Conservation (phyloP, 2,888 invertebrate species). For the Chrysolina haemoptera region DNA sequence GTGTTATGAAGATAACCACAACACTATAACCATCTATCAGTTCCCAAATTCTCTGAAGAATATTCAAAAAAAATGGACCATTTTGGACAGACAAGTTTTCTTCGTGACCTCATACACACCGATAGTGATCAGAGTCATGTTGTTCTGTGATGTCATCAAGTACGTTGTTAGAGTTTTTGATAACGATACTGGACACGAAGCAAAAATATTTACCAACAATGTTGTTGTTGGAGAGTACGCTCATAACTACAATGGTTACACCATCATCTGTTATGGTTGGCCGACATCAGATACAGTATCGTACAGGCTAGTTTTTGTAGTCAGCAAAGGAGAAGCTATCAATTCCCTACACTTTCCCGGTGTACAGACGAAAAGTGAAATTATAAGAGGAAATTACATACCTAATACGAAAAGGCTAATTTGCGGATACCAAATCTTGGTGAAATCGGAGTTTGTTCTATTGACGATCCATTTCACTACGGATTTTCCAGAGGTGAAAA, state of each 20-base stretch:
- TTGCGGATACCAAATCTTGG: conserved; percentile 40
- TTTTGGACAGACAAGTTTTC: conserved; percentile 60
- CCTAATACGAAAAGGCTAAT: conserved; percentile 49
- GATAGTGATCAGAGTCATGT: conserved; percentile 55
- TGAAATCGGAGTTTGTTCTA: conserved; percentile 30
- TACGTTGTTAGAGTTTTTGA: conserved; percentile 62
- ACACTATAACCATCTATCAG: conserved; percentile 48
- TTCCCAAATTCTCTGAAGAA: conserved; percentile 46
- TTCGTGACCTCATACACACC: conserved; percentile 48
- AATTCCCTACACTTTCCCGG: conserved; percentile 40
- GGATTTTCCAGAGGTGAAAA: conserved; percentile 39
- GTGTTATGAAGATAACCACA: conserved; percentile 55
- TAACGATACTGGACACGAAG: conserved; percentile 62
- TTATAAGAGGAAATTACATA: conserved; percentile 48
- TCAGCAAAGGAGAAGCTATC: conserved; percentile 36
- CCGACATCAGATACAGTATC: conserved; percentile 32
- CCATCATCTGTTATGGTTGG: conserved; percentile 64
- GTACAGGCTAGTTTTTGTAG: conserved; percentile 53
- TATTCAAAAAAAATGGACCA: conserved; percentile 52
- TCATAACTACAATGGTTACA: conserved; percentile 62
- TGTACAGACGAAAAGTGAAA: conserved; percentile 18
- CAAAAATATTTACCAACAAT: conserved; percentile 56
- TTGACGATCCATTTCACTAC: conserved; percentile 48
- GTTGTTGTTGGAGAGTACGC: conserved; percentile 54
- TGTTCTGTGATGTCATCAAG: conserved; percentile 57